Evolutionary conservation across 2,113 vertebrate species (phyloP), one percentile per base, ranked within the genome.

Genomic region (Caranx ignobilis): DNA sequence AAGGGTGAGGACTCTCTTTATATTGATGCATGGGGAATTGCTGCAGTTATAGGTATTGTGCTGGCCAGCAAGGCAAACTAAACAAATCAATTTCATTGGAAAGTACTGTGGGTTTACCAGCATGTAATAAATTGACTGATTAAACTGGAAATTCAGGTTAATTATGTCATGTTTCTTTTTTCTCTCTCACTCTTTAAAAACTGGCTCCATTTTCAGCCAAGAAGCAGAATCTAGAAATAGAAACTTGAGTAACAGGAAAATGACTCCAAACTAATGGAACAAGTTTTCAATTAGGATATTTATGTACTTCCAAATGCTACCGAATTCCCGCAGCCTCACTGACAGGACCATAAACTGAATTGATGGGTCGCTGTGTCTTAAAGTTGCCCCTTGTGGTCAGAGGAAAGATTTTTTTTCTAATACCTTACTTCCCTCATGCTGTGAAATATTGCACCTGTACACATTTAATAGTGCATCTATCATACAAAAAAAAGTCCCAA

Each of bases 341-440:
- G 83, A 79, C 83, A 91, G 86, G 18, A 65, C 26, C 67, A 75
- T 90, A 92, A 89, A 86, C 26, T 71, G 78, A 80, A 93, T 86
- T 86, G 78, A 94, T 89, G 75, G 73, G 18, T 43, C 52, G 54
- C 72, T 26, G 11, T 32, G 68, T 67, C 69, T 75, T 45, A 74
- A 78, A 86, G 74, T 77, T 81, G 67, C 77, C 83, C 55, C 82
- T 71, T 72, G 75, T 69, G 72, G 69, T 84, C 62, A 37, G 55
- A 77, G 18, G 55, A 91, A 86, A 87, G 19, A 74, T 71, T 64
- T 87, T 83, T 87, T 88, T 79, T 26, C 26, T 87, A 87, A 87
- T 84, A 87, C 71, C 56, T 71, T 71, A 21, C 79, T 77, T 77
- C 62, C 55, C 47, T 83, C 86, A 68, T 52, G 47, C 54, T 43